Conservation (phyloP, 2,797 vertebrate species). For the Hyperoplus lanceolatus region DNA sequence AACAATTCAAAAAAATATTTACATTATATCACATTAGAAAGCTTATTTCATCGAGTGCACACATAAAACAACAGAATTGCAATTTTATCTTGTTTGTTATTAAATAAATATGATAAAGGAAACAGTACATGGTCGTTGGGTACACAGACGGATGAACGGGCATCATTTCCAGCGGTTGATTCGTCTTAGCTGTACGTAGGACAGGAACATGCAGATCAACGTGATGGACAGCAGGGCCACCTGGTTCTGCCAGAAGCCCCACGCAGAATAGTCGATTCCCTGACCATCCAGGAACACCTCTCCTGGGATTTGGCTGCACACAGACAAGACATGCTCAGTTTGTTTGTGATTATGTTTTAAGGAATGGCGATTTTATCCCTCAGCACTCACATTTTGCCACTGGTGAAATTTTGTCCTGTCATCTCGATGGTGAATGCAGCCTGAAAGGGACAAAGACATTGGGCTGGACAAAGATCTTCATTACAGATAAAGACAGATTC, state of each 20-base stretch:
- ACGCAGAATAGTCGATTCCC: slow-evolving; percentile 83
- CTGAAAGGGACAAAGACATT: slow-evolving; percentile 65
- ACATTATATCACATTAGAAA: slow-evolving; percentile 7
- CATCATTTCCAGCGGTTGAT: slow-evolving; percentile 88
- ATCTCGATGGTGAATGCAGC: slow-evolving; percentile 86
- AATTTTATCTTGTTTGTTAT: background rate
- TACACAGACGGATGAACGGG: background rate
- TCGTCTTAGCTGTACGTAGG: slow-evolving; percentile 85
- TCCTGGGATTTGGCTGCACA: slow-evolving; percentile 78
- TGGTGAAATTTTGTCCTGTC: slow-evolving; percentile 76
- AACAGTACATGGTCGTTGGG: background rate
- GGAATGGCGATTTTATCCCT: background rate
- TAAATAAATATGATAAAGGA: slow-evolving; percentile 50
- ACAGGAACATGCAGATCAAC: slow-evolving; percentile 76
- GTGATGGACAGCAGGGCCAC: slow-evolving; percentile 86
- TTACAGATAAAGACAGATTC: slow-evolving; percentile 19
- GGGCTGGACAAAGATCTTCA: background rate
- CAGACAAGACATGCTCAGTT: slow-evolving; percentile 32
- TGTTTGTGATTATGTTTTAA: slow-evolving; percentile 2
- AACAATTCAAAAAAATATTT: background rate
- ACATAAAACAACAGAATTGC: slow-evolving; percentile 6
- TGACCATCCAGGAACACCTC: slow-evolving; percentile 76
- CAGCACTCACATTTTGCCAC: slow-evolving; percentile 75
- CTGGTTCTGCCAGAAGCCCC: slow-evolving; percentile 89
- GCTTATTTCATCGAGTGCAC: background rate